Evolutionary conservation across 2,113 vertebrate genomes (phyloP).

Genomic region (Isichthys henryi): DNA sequence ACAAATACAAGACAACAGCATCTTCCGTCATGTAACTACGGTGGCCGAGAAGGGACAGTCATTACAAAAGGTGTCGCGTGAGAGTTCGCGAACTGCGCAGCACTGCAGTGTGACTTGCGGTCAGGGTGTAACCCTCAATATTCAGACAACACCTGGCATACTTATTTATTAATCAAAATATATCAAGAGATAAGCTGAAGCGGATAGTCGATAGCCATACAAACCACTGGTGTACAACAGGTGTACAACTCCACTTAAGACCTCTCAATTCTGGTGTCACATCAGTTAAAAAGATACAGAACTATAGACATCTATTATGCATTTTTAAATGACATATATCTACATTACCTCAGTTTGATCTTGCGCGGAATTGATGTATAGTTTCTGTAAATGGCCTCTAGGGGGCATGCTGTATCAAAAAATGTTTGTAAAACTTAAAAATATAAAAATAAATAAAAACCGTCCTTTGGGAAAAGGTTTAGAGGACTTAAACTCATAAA

Average conservation of each 20-base stretch:
- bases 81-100: not conserved
- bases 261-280: not conserved
- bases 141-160: not conserved
- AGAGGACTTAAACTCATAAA: not conserved
- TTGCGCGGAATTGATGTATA: not conserved
- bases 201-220: not conserved
- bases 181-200: not conserved
- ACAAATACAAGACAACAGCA: not conserved
- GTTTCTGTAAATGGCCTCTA: not conserved
- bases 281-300: not conserved
- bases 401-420: constrained; percentile 3
- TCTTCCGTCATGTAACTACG: constrained; percentile 5
- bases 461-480: not conserved
- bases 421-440: not conserved
- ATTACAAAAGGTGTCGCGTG: not conserved
- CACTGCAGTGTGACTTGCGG: not conserved
- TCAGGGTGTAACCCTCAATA: not conserved
- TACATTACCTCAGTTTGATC: not conserved
- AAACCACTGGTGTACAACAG: not conserved
- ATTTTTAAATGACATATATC: not conserved
- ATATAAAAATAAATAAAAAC: not conserved
- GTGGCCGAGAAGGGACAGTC: not conserved
- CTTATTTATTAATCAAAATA: not conserved
- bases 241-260: not conserved
- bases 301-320: not conserved